Evolutionary conservation across 2,888 invertebrate species (phyloP), one percentile per base, ranked within the genome.

Genomic region (Oligia strigilis): DNA sequence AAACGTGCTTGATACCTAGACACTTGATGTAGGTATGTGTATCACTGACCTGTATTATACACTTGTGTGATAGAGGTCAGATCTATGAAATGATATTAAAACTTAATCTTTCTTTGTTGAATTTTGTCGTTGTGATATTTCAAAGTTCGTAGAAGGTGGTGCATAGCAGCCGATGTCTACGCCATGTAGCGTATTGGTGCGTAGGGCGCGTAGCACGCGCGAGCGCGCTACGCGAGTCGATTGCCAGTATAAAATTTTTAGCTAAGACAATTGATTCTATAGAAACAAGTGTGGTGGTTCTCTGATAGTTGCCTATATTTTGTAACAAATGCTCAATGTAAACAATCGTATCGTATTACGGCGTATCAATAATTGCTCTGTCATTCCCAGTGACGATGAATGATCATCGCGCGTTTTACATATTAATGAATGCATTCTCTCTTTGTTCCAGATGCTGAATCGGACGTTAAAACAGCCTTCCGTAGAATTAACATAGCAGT

Each of bases 371-470:
- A 64, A 84, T 73, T 84, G 43, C 40, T n/a, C 23, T 80, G 64
- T 55, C 85, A 80, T 40, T 40, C 58, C 60, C 64, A 36, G 8
- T 65, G 64, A 80, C n/a, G 55, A 71, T 80, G 60, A 85, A 75
- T 75, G 72, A 85, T 72, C 64, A 82, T 75, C 74, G 60, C 8
- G 6, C 49, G 60, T 23, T 80, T 75, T 62, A 72, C 71, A 67
- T 69, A 76, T 75, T 80, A 85, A 83, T 71, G 72, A 78, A 83
- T 65, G 23, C 52, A 66, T 75, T 55, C 46, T 80, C 72, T 80
- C 40, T 86, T 96, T 95, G 95, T 97, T 97, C 80, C 96, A 97
- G 97, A 97, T 97, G 97, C 94, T 95, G 91, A 94, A 94, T 92
- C 97, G 97, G 96, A 97, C 97, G 96, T 97, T 97, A 86, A 92